A percentile compares a stretch with the other conserved stretches of the same genome.
Conservation (phyloP, 2,888 invertebrate species). For the Eremobia ochroleuca region DNA sequence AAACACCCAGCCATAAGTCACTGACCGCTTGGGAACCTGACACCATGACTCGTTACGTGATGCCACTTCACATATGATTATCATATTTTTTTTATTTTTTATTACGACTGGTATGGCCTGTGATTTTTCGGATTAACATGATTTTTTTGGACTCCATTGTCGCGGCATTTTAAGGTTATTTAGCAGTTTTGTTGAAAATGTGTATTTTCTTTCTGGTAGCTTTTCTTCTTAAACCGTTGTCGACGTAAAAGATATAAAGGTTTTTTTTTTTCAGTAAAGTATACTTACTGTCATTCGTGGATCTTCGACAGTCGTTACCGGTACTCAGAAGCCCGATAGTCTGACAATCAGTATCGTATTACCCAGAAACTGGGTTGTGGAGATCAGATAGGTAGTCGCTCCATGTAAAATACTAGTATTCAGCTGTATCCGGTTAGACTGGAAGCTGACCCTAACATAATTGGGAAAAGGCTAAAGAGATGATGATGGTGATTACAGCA, state of each 20-base stretch:
- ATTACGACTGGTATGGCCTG: background rate
- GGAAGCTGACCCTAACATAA: no score
- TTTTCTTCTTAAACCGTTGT: background rate
- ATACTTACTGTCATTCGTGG: background rate
- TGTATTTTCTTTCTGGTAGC: background rate
- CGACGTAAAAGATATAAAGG: background rate
- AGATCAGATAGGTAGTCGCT: no score
- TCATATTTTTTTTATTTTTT: conserved; percentile 61
- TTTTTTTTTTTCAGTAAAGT: background rate
- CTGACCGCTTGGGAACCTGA: conserved; percentile 72
- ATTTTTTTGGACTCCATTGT: background rate
- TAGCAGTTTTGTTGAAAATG: background rate
- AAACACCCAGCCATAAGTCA: conserved; percentile 56
- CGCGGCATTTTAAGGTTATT: background rate
- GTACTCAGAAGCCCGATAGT: no score
- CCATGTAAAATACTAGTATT: no score
- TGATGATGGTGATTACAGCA: background rate
- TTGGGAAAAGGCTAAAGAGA: no score
- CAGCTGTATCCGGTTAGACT: no score
- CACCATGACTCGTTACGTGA: conserved; percentile 63
- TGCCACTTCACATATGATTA: conserved; percentile 52
- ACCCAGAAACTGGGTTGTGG: no score
- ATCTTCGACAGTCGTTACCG: no score
- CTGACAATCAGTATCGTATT: no score
- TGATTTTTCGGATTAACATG: conserved; percentile 1